Evolutionary conservation across 35 echinoderm and acorn worm species (phyloP).

Genomic region (Strongylocentrotus purpuratus): DNA sequence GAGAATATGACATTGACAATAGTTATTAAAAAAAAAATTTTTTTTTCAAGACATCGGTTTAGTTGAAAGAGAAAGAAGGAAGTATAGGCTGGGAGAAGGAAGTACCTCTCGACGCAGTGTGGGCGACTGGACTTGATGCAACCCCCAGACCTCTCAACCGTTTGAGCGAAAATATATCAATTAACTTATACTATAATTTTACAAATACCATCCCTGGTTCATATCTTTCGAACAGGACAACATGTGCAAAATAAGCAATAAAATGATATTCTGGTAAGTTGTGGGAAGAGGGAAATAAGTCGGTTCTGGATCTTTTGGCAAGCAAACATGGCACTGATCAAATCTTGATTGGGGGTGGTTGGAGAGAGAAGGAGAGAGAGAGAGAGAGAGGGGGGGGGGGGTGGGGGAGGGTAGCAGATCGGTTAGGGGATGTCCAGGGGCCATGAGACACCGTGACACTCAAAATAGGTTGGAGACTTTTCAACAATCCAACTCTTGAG

Average conservation of each 20-base stretch:
- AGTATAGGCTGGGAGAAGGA: not conserved
- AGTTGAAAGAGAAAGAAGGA: not conserved
- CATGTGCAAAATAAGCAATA: not conserved
- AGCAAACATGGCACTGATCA: not conserved
- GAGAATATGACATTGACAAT: not conserved
- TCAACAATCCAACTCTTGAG: slow-evolving; percentile 40
- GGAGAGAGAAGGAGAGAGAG: not conserved
- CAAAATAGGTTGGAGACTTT: slow-evolving; percentile 48
- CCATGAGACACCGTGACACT: slow-evolving; percentile 50
- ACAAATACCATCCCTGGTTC: not conserved
- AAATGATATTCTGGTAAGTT: not conserved
- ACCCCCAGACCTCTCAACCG: not conserved
- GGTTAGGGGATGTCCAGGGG: slow-evolving; percentile 35
- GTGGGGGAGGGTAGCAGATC: not conserved
- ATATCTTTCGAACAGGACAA: not conserved
- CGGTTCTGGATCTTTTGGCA: not conserved
- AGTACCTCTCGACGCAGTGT: not conserved
- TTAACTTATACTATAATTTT: not conserved
- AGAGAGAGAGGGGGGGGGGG: not conserved
- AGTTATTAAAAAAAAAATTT: not conserved
- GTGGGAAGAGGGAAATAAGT: not conserved
- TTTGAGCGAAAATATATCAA: not conserved
- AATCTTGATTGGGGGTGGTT: not conserved
- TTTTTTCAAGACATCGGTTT: not conserved
- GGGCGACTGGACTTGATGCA: not conserved